A percentile compares a stretch with the other conserved stretches of the same genome.
Conservation (phyloP, 2,113 vertebrate species). For the Limnothrissa miodon region DNA sequence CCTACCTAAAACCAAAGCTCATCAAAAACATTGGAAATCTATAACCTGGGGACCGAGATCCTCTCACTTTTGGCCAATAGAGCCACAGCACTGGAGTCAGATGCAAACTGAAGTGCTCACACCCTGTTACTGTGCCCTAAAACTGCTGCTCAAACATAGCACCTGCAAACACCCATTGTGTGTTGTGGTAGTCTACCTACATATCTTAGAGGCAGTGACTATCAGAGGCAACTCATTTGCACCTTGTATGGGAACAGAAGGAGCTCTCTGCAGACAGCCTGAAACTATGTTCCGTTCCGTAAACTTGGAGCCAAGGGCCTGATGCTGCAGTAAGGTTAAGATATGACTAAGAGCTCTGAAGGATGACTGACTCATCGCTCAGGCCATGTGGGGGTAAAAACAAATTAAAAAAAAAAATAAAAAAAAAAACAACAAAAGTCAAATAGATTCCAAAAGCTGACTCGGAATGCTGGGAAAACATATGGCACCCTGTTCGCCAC, state of each 20-base stretch:
- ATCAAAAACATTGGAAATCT: neutral
- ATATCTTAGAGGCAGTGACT: neutral
- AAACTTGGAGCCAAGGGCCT: constrained; percentile 33
- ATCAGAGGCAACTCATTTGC: neutral
- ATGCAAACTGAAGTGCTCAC: no score
- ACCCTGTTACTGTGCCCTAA: no score
- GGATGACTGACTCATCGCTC: constrained; percentile 69
- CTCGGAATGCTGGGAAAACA: constrained; percentile 61
- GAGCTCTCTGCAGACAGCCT: constrained; percentile 34
- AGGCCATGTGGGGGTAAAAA: neutral
- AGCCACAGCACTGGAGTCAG: no score
- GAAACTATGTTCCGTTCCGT: constrained; percentile 45
- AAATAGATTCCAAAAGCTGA: constrained; percentile 66
- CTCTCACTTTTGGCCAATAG: no score
- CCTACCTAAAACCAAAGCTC: neutral
- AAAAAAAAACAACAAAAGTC: constrained; percentile 60
- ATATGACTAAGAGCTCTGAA: constrained; percentile 61
- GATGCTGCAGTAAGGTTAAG: constrained; percentile 35
- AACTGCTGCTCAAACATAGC: no score
- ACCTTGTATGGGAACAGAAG: constrained; percentile 19
- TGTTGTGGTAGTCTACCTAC: no score
- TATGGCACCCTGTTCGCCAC: constrained; percentile 36
- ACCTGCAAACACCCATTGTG: neutral
- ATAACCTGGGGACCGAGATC: no score
- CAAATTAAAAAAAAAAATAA: constrained; percentile 51